These are phyloP conservation scores for Heterodera schachtii DNA, from an alignment of 1,140 invertebrate species.

Conservation along the genomic window DNA sequence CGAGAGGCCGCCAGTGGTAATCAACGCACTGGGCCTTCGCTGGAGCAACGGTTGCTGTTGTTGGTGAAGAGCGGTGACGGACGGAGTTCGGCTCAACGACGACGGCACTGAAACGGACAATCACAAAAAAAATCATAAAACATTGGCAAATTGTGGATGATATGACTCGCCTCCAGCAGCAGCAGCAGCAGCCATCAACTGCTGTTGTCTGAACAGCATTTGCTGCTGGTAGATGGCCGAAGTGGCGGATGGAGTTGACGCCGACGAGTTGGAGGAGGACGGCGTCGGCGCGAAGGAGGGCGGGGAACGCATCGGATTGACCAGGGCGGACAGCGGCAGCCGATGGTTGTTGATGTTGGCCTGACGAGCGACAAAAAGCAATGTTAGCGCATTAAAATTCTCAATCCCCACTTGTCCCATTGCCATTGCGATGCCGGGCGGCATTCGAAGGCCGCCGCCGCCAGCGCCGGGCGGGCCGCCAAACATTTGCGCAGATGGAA, in stretches of 20 bases:
- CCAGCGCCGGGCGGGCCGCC: too few relatives aligned
- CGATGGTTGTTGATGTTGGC: not conserved
- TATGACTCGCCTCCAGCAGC: not conserved
- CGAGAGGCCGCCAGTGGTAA: not conserved
- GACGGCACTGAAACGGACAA: not conserved
- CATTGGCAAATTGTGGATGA: not conserved
- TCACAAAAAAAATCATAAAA: constrained; percentile 1
- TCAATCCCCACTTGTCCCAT: not conserved
- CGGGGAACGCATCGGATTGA: constrained; percentile 9
- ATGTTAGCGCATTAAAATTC: too few relatives aligned
- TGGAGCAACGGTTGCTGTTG: not conserved
- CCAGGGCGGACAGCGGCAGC: not conserved
- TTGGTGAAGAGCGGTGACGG: constrained; percentile 7
- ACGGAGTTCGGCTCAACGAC: not conserved
- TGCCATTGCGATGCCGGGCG: not conserved
- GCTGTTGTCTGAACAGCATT: not conserved
- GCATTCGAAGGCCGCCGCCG: not conserved
- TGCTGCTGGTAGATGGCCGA: not conserved
- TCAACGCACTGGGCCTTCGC: not conserved
- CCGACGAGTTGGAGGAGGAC: not conserved
- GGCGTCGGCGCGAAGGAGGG: not conserved
- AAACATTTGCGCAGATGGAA: not conserved
- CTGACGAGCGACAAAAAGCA: not conserved
- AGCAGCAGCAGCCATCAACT: not conserved
- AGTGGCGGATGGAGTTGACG: not conserved